Evolutionary conservation across 2,888 invertebrate genomes (phyloP), one percentile per base, ranked within the genome.

Genomic region (Byasa hedistus): DNA sequence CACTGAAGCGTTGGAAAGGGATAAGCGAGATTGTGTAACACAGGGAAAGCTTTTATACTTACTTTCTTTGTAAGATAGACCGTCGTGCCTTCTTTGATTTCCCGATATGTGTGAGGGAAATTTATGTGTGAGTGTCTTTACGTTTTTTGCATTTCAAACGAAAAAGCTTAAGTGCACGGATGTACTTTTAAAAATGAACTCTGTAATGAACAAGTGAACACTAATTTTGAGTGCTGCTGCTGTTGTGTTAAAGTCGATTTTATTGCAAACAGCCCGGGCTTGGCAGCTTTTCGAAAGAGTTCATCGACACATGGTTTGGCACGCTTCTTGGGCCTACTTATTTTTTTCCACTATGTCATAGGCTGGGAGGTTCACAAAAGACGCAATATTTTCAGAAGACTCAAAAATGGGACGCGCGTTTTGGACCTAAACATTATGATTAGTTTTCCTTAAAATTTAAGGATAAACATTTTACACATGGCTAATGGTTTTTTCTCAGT

Each of bases 281-380:
- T 80, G 81, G 82, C 83, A 83, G 82, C 77, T 75, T 88, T 88
- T 81, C 80, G 83, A 83, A 79, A 76, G 80, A 77, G 90, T 88
- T 91, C 90, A 89, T 80, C 87, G 90, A 89, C 90, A 84, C 82
- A 78, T 73, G 80, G 86, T 89, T 90, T 90, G 89, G 90, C 89
- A 88, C 87, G 84, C 81, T 73, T 75, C 76, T 77, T 69, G 73
- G 77, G 86, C 86, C 85, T 82, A 83, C 83, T 78, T 79, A 85
- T 85, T 89, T 88, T 39, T 87, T 89, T 85, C 78, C 77, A 77
- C 79, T 78, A 74, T 73, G 78, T 77, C 71, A 75, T 73, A 76
- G 75, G 75, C 78, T 78, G 77, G 76, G 81, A 81, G 81, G 79
- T 79, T 76, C 73, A 86, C 86, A 87, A 87, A 86, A 84, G 85